These are phyloP conservation scores for Scaptomyza flava DNA, from an alignment of 2,888 invertebrate species.

Conservation along the genomic window DNA sequence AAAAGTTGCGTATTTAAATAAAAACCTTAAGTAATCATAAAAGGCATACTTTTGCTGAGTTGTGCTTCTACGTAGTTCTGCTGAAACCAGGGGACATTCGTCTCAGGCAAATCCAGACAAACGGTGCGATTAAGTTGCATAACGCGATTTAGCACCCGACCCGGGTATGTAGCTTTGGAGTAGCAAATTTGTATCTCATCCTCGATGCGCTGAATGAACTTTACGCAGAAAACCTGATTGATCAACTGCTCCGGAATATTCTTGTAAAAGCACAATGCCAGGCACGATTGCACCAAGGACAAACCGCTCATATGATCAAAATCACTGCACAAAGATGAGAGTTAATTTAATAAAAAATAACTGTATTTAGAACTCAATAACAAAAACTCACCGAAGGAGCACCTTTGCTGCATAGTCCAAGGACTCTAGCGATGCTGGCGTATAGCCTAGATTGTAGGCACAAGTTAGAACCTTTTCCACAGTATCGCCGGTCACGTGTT, in stretches of 20 bases:
- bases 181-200: slow-evolving; percentile 86
- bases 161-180: slow-evolving; percentile 86
- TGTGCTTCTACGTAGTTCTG: slow-evolving; percentile 86
- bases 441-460: slow-evolving; percentile 85
- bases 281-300: slow-evolving; percentile 85
- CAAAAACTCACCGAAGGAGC: slow-evolving; percentile 82
- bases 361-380: neutral
- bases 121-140: slow-evolving; percentile 88
- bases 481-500: slow-evolving; percentile 85
- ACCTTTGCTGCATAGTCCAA: slow-evolving; percentile 83
- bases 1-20: neutral
- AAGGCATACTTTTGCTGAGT: slow-evolving; percentile 83
- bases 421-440: slow-evolving; percentile 83
- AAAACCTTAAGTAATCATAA: neutral
- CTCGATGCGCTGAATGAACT: slow-evolving; percentile 87
- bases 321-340: slow-evolving; percentile 84
- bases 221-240: slow-evolving; percentile 86
- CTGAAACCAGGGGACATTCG: slow-evolving; percentile 88
- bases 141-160: slow-evolving; percentile 85
- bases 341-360: neutral
- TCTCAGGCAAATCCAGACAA: slow-evolving; percentile 87
- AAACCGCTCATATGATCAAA: slow-evolving; percentile 86
- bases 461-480: slow-evolving; percentile 85
- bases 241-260: slow-evolving; percentile 85
- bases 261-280: slow-evolving; percentile 86